Evolutionary conservation across 2,888 invertebrate species (phyloP).

Genomic region (Lagria hirta): DNA sequence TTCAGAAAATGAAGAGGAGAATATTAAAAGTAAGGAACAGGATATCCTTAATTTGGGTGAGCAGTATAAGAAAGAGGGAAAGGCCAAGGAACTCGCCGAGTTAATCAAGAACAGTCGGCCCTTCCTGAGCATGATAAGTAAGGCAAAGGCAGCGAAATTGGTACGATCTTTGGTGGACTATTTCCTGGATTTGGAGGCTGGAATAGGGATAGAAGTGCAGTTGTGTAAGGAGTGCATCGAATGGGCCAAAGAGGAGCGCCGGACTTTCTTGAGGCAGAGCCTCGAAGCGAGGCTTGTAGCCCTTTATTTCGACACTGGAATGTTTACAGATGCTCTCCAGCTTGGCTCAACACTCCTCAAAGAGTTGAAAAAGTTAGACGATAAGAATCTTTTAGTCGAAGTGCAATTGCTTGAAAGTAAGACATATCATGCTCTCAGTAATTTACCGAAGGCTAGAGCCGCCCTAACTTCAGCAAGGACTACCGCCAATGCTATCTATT

Average conservation of each 20-base stretch:
- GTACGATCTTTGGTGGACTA: constrained; percentile 96
- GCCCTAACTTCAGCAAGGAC: constrained; percentile 97
- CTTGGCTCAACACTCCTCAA: constrained; percentile 84
- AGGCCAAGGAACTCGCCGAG: constrained; percentile 88
- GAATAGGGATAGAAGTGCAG: constrained; percentile 91
- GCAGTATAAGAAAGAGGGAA: constrained; percentile 89
- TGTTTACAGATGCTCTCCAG: constrained; percentile 83
- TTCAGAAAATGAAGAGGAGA: constrained; percentile 86
- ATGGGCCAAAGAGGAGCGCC: constrained; percentile 97
- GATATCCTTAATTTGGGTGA: constrained; percentile 91
- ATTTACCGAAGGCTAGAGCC: constrained; percentile 94
- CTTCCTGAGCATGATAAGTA: constrained; percentile 92
- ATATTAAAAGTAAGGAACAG: constrained; percentile 89
- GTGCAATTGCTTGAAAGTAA: constrained; percentile 98
- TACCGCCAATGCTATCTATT: constrained; percentile 99
- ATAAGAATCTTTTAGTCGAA: constrained; percentile 97
- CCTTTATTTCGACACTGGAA: constrained; percentile 88
- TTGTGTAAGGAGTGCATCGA: constrained; percentile 97
- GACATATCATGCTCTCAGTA: constrained; percentile 96
- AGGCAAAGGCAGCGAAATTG: constrained; percentile 98
- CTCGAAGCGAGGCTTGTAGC: constrained; percentile 93
- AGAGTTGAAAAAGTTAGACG: constrained; percentile 98
- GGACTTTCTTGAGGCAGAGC: constrained; percentile 95
- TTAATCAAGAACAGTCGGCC: constrained; percentile 94
- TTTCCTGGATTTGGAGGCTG: constrained; percentile 95